These are phyloP conservation scores for Chamaetylas fuelleborni DNA, from an alignment of 2,113 vertebrate species.

Conservation along the genomic window DNA sequence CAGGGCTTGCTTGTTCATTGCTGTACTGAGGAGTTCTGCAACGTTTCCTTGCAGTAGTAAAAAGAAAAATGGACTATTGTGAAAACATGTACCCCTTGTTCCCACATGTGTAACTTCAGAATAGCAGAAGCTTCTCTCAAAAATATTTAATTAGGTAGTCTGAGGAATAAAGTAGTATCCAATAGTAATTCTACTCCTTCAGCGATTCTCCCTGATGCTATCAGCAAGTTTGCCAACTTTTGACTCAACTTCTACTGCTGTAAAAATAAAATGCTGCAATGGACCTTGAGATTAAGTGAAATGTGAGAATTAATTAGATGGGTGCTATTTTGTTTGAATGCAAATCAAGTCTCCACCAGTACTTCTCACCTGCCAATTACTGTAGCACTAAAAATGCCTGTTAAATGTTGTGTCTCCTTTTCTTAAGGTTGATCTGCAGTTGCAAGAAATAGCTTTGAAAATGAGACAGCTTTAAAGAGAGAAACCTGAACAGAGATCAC, in stretches of 20 bases:
- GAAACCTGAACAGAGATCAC: not conserved
- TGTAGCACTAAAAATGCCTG: not conserved
- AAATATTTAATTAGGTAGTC: not conserved
- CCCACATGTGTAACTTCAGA: not conserved
- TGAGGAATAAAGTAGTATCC: not conserved
- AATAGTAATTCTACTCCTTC: not conserved
- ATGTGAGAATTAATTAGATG: not conserved
- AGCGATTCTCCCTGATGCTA: not conserved
- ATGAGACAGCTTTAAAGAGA: not conserved
- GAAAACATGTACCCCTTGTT: accelerated
- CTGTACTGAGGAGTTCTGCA: not conserved
- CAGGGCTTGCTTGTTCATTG: not conserved
- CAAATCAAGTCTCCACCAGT: not conserved
- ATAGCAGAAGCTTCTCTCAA: not conserved
- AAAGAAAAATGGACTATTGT: not conserved
- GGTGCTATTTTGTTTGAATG: not conserved
- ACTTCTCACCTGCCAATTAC: not conserved
- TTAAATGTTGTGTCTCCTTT: not conserved
- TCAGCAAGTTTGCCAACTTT: not conserved
- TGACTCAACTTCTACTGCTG: not conserved
- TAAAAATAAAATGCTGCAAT: not conserved
- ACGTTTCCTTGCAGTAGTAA: not conserved
- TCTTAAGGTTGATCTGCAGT: not conserved
- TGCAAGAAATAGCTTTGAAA: constrained; percentile 15
- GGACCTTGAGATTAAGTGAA: not conserved